Percentiles rank a stretch among this genome's conserved stretches.
phyloP scores from a whole-genome alignment of 2,888 invertebrate genomes.

The Macaria notata region DNA sequence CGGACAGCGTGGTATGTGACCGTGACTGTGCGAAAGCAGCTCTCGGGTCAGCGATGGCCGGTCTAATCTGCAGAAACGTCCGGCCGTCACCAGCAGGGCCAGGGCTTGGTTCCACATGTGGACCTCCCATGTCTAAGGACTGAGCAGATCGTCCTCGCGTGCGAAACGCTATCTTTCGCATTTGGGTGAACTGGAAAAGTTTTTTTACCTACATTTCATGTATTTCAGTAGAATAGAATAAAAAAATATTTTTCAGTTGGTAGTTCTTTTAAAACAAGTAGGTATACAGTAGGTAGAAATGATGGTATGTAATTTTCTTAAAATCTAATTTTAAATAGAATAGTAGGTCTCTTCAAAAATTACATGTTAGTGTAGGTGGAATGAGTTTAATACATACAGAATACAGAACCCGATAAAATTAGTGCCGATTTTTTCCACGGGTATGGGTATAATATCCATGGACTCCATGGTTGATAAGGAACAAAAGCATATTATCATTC shows the following conservation, averaged over 20 bases:
- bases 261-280: background rate
- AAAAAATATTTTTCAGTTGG: background rate
- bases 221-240: background rate
- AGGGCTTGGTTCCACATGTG: conserved; percentile 51
- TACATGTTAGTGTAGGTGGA: too few species aligned
- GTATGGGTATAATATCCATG: too few species aligned
- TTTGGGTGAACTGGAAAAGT: conserved; percentile 46
- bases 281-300: too few species aligned
- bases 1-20: conserved; percentile 76
- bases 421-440: too few species aligned
- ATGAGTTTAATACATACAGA: too few species aligned
- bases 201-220: background rate
- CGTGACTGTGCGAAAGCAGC: conserved; percentile 57
- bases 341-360: too few species aligned
- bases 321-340: too few species aligned
- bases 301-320: too few species aligned
- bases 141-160: conserved; percentile 75
- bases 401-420: too few species aligned
- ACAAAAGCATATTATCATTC: too few species aligned
- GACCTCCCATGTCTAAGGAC: conserved; percentile 65
- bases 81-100: conserved; percentile 66
- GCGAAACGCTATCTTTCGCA: conserved; percentile 73
- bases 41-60: conserved; percentile 69
- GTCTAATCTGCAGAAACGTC: conserved; percentile 72
- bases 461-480: too few species aligned